A percentile compares a stretch with the other conserved stretches of the same genome.
These are phyloP conservation scores for Percopsis transmontana DNA, from an alignment of 2,113 vertebrate species.

Conservation along the genomic window DNA sequence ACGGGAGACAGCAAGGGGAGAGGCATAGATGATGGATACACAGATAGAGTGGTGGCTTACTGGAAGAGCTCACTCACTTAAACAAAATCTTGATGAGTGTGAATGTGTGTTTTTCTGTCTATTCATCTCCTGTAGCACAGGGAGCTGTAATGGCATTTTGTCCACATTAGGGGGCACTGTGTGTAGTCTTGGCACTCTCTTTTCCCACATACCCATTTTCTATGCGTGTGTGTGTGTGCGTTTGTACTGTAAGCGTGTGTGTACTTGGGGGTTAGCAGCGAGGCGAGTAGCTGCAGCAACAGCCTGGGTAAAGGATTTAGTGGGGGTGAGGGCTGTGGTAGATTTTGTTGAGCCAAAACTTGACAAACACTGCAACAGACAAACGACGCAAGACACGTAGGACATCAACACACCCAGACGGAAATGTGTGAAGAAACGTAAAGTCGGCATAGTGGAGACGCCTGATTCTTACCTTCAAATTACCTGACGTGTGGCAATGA, in stretches of 20 bases:
- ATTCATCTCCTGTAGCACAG: background rate
- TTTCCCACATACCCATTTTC: too few species aligned
- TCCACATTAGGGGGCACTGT: constrained; percentile 1
- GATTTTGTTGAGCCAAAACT: background rate
- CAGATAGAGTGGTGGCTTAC: constrained; percentile 34
- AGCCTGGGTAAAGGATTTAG: background rate
- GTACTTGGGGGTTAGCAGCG: constrained; percentile 48
- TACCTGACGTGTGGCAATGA: constrained; percentile 73
- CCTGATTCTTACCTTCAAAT: constrained; percentile 76
- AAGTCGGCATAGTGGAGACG: background rate
- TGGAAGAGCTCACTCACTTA: constrained; percentile 6
- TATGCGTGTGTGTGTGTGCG: constrained; percentile 1
- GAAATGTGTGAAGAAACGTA: too few species aligned
- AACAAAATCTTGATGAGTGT: background rate
- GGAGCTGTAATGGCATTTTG: background rate
- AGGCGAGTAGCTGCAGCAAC: constrained; percentile 21
- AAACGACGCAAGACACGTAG: constrained; percentile 46
- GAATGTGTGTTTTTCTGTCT: background rate
- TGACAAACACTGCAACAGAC: too few species aligned
- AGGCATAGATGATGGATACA: constrained; percentile 29
- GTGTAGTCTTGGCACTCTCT: background rate
- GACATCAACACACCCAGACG: background rate
- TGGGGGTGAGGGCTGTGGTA: constrained; percentile 20
- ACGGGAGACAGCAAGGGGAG: constrained; percentile 25
- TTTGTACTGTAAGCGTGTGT: constrained; percentile 7